phyloP scores from a whole-genome alignment of 2,888 invertebrate species.

The Trichacis sp. region DNA sequence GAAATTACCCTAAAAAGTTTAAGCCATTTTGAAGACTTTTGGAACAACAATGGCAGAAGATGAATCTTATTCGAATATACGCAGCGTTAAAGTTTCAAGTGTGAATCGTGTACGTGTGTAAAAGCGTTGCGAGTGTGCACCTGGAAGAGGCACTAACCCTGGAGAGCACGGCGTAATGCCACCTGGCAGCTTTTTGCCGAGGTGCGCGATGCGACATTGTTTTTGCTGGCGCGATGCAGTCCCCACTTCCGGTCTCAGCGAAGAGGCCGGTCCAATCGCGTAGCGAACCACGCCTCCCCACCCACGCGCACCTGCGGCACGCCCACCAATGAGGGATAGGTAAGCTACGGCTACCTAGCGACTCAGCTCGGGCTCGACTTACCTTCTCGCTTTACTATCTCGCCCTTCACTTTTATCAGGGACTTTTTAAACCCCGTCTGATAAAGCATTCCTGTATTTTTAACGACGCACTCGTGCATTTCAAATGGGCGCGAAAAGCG shows the following conservation, averaged over 20 bases:
- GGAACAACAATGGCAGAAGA: too few species aligned
- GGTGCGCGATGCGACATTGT: constrained; percentile 62
- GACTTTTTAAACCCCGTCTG: constrained; percentile 4
- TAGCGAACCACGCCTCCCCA: constrained; percentile 61
- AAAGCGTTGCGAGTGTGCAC: constrained; percentile 14
- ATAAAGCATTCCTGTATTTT: constrained; percentile 12
- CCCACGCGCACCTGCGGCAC: constrained; percentile 68
- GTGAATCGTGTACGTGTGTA: neutral
- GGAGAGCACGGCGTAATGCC: constrained; percentile 65
- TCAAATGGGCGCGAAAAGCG: too few species aligned
- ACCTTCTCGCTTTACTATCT: neutral
- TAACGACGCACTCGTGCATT: too few species aligned
- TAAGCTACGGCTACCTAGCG: constrained; percentile 28
- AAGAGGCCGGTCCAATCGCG: constrained; percentile 56
- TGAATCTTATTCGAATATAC: too few species aligned
- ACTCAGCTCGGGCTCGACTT: neutral
- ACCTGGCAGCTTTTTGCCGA: constrained; percentile 67
- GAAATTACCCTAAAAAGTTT: too few species aligned
- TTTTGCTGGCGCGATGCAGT: constrained; percentile 55
- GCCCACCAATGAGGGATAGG: constrained; percentile 60
- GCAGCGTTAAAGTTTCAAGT: too few species aligned
- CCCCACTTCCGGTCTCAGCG: constrained; percentile 57
- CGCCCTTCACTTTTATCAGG: neutral
- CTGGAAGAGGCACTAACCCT: constrained; percentile 55
- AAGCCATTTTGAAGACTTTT: too few species aligned